phyloP scores from a whole-genome alignment of 2,113 vertebrate species.

The Microtus ochrogaster region DNA sequence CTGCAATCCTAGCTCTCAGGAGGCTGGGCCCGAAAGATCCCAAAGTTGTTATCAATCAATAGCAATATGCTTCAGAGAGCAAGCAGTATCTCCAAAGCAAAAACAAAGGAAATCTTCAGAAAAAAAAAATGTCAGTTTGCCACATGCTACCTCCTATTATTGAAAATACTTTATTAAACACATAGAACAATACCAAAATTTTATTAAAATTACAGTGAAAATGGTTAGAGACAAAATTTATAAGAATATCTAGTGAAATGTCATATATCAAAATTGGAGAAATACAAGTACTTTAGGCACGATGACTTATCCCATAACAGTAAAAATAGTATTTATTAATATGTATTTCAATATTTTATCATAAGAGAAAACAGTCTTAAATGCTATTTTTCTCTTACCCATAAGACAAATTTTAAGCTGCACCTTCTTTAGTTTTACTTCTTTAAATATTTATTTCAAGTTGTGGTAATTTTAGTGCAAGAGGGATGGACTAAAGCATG shows the following conservation, averaged over 20 bases:
- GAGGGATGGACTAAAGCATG: background rate
- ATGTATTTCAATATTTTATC: slow-evolving; percentile 31
- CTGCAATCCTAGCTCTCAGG: background rate
- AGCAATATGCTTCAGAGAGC: background rate
- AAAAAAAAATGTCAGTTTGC: background rate
- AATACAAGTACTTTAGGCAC: background rate
- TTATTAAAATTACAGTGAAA: slow-evolving; percentile 31
- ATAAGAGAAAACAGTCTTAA: slow-evolving; percentile 1
- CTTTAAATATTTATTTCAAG: background rate
- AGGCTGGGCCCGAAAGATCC: background rate
- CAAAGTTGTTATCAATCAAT: background rate
- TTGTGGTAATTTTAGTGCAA: background rate
- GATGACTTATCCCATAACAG: slow-evolving; percentile 29
- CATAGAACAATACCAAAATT: background rate
- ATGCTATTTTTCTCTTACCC: background rate
- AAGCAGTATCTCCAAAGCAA: background rate
- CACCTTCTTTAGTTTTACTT: background rate
- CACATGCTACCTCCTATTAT: background rate
- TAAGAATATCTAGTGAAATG: slow-evolving; percentile 52
- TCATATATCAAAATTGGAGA: slow-evolving; percentile 63
- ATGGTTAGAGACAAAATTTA: slow-evolving; percentile 5
- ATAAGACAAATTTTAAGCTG: background rate
- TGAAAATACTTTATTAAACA: slow-evolving; percentile 41
- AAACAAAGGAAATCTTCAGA: slow-evolving; percentile 17
- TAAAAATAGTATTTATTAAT: background rate